Conservation (phyloP, 2,797 vertebrate genomes). For the Esox masquinongy region DNA sequence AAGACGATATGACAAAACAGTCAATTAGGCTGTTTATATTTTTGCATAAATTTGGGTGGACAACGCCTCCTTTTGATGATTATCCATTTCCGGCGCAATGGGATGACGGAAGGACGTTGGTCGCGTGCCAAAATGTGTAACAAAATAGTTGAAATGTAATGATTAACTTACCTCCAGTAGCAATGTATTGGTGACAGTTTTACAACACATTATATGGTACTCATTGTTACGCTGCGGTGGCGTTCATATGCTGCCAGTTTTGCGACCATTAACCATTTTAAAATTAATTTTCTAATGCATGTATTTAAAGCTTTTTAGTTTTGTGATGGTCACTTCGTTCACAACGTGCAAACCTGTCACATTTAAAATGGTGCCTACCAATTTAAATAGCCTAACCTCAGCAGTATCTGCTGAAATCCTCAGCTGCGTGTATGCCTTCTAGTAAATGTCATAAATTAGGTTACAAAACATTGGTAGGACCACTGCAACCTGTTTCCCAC, state of each 20-base stretch:
- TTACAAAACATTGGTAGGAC: neutral
- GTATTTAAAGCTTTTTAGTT: too few relatives aligned
- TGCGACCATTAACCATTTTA: neutral
- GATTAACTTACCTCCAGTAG: neutral
- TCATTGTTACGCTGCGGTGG: neutral
- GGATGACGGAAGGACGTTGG: conserved; percentile 53
- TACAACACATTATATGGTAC: neutral
- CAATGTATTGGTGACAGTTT: neutral
- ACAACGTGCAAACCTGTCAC: neutral
- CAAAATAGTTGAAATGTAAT: neutral
- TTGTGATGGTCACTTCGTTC: neutral
- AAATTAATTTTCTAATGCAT: too few relatives aligned
- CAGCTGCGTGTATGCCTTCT: neutral
- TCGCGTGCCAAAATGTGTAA: neutral
- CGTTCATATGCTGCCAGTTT: neutral
- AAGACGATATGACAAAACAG: neutral
- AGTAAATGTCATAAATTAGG: neutral
- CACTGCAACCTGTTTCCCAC: too few relatives aligned
- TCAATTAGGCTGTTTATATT: conserved; percentile 29
- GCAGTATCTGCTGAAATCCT: neutral
- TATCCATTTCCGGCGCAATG: conserved; percentile 65
- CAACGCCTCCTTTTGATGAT: conserved; percentile 59
- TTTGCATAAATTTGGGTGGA: conserved; percentile 64
- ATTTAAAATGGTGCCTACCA: neutral
- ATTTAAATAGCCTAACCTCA: neutral